Conservation (phyloP, 2,797 vertebrate genomes). For the Coendou prehensilis region DNA sequence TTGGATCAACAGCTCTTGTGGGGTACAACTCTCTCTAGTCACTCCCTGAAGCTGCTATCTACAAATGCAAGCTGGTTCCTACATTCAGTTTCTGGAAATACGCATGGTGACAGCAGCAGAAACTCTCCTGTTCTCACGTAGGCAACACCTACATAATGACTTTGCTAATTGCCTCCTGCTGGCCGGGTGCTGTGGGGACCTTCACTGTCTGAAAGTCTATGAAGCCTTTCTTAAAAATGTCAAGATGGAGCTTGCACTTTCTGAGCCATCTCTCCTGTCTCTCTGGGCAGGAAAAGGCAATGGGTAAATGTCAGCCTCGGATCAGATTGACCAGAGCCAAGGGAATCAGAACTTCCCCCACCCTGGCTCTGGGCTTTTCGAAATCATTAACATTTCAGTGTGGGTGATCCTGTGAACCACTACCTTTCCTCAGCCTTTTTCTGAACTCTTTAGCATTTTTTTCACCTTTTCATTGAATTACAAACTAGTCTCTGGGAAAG, state of each 20-base stretch:
- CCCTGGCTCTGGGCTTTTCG: constrained; percentile 80
- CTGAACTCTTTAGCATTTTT: constrained; percentile 66
- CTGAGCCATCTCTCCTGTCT: constrained; percentile 74
- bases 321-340: constrained; percentile 81
- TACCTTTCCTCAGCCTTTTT: constrained; percentile 58
- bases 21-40: not conserved
- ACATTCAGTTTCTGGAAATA: not conserved
- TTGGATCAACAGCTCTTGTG: not conserved
- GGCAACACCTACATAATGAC: constrained; percentile 68
- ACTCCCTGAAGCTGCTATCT: not conserved
- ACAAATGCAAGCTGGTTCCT: not conserved
- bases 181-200: constrained; percentile 71
- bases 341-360: constrained; percentile 73
- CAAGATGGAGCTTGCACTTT: constrained; percentile 79
- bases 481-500: constrained; percentile 70
- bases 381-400: constrained; percentile 83
- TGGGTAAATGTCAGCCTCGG: constrained; percentile 84
- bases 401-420: constrained; percentile 66
- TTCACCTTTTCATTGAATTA: constrained; percentile 72
- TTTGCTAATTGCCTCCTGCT: constrained; percentile 83
- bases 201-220: constrained; percentile 79
- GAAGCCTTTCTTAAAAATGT: constrained; percentile 78
- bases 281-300: constrained; percentile 59
- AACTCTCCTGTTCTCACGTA: constrained; percentile 48
- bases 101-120: constrained; percentile 4